Evolutionary conservation across 2,888 invertebrate genomes (phyloP).

Genomic region (Epinotia ramella): DNA sequence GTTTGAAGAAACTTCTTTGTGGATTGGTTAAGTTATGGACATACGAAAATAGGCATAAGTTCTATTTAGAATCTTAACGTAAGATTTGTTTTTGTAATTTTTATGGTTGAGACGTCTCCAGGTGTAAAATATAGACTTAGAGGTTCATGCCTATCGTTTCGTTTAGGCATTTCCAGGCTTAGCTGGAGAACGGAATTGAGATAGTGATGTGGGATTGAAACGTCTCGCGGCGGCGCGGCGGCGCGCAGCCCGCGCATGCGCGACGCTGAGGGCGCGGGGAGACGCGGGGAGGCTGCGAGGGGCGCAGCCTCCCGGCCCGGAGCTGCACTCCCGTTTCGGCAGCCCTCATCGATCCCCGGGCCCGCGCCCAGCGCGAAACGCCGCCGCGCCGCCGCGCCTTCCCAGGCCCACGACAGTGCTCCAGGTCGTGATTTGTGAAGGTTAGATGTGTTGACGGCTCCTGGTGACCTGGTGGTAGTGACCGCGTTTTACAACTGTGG

Average conservation of each 20-base stretch:
- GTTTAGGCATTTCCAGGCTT: not conserved
- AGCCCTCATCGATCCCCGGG: constrained; percentile 60
- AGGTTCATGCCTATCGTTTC: not conserved
- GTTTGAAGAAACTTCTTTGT: not conserved
- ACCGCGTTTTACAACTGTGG: not conserved
- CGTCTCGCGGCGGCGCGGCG: constrained; percentile 61
- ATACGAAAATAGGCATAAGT: not conserved
- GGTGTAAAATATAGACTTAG: not conserved
- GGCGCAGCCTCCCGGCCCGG: constrained; percentile 74
- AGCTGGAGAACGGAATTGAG: constrained; percentile 29
- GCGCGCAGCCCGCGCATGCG: constrained; percentile 54
- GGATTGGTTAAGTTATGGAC: not conserved
- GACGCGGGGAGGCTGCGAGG: constrained; percentile 59
- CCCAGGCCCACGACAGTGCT: constrained; percentile 62
- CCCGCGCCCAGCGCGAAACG: constrained; percentile 54
- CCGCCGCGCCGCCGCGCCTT: constrained; percentile 52
- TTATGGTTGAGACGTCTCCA: not conserved
- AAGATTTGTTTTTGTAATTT: not conserved
- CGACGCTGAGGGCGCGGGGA: constrained; percentile 54
- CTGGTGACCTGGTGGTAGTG: not conserved
- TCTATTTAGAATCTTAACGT: not conserved
- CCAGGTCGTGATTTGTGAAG: constrained; percentile 71
- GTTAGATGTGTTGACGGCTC: constrained; percentile 60
- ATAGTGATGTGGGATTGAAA: constrained; percentile 67
- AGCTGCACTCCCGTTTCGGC: constrained; percentile 82